Evolutionary conservation across 2,888 invertebrate genomes (phyloP).

Genomic region (Synanthedon andrenaeformis): DNA sequence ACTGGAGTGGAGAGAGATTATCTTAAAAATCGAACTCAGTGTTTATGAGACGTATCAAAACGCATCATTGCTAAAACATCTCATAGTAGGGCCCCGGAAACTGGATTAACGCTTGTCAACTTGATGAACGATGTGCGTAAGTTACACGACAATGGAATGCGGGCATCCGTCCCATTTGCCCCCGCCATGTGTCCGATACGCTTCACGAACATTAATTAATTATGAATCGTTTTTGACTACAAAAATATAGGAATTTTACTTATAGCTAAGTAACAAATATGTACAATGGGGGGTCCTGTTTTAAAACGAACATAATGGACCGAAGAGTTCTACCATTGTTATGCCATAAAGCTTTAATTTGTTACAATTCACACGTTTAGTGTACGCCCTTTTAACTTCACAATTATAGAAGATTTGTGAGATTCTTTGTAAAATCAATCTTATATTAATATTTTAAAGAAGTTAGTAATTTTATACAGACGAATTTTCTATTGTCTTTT

Average conservation of each 20-base stretch:
- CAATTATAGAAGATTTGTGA: too few relatives aligned
- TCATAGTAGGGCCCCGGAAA: slow-evolving; percentile 36
- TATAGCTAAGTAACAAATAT: slow-evolving; percentile 4
- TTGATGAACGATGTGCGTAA: slow-evolving; percentile 67
- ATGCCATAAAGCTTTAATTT: slow-evolving; percentile 2
- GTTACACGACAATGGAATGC: slow-evolving; percentile 65
- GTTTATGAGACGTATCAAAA: too few relatives aligned
- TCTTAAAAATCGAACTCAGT: too few relatives aligned
- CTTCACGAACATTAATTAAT: slow-evolving; percentile 49
- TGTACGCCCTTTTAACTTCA: not conserved
- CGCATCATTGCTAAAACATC: not conserved
- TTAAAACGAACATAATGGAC: slow-evolving; percentile 4
- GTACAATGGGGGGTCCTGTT: slow-evolving; percentile 6
- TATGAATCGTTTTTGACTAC: slow-evolving; percentile 34
- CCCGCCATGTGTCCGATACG: slow-evolving; percentile 40
- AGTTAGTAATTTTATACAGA: too few relatives aligned
- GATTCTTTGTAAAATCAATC: too few relatives aligned
- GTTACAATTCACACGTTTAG: slow-evolving; percentile 8
- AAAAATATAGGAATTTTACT: slow-evolving; percentile 3
- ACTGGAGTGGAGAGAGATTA: too few relatives aligned
- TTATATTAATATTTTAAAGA: too few relatives aligned
- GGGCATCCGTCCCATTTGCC: slow-evolving; percentile 52
- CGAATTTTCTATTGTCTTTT: too few relatives aligned
- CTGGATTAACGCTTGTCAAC: slow-evolving; percentile 69
- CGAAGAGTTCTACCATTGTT: slow-evolving; percentile 3